Base-by-base conservation (phyloP, 2,888 invertebrate genomes). In the Caenorhabditis plicata region DNA sequence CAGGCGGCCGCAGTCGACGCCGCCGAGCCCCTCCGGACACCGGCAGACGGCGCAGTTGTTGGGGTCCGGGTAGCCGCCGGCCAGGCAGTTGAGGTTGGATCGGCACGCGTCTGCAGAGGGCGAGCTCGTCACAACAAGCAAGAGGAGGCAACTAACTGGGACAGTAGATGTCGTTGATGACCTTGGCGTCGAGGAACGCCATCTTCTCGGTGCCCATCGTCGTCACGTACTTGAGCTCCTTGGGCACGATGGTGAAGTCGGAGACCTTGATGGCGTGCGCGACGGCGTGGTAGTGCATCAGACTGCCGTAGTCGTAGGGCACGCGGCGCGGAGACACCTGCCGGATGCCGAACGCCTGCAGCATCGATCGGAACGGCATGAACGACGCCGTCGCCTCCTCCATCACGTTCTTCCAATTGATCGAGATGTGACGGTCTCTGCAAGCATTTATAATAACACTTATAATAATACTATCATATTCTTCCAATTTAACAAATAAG, bases 161-260 rank as follows among this genome's bases (percentile, higher is more conserved):
- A 60, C 79, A 79, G 45, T 79, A 79, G 41, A 79, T 78, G 53
- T 79, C 79, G 52, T 79, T 79, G 68, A 79, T 78, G 48, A 79
- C 74, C 41, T 79, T 79, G 13, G 78, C 78, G 54, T 79, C 79
- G 29, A 79, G 63, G 54, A 79, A 79, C 4, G 79, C 79, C 78
- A 79, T 79, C 49, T 70, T 68, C 58, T 79, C 79, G 11, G 79
- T 79, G 31, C 79, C 79, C 79, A 79, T 79, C 33, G 79, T 78
- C 39, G 79, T 80, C 29, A 79, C 79, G 55, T 79, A 79, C 54
- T 79, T 79, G 48, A 79, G 62, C 41, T 79, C 79, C 38, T 80
- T 80, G 8, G 79, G 79, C 19, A 79, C 79, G 49, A 79, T 79
- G 13, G 79, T 79, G 49, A 79, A 79, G 56, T 79, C 79, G 25